Conservation (phyloP, 2,888 invertebrate species). For the Calliscelio sp. region DNA sequence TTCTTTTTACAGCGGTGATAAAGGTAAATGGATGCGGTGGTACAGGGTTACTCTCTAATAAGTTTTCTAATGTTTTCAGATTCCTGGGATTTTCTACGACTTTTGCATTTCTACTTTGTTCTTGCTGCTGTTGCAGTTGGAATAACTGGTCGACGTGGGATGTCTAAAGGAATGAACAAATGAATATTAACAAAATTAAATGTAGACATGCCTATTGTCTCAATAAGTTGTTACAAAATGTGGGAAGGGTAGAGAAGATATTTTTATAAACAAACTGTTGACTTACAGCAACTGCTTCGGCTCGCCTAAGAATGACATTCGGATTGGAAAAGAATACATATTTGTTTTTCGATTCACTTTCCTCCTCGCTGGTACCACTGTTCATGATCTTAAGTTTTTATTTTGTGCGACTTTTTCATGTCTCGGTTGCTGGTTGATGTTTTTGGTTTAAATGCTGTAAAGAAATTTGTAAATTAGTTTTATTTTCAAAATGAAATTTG, state of each 20-base stretch:
- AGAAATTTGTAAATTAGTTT: background rate
- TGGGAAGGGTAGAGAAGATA: background rate
- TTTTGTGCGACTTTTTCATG: conserved; percentile 54
- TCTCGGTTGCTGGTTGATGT: conserved; percentile 9
- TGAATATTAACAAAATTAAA: no score
- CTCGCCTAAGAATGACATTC: conserved; percentile 78
- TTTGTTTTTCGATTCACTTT: conserved; percentile 77
- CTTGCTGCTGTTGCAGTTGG: conserved; percentile 72
- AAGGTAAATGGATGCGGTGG: conserved; percentile 88
- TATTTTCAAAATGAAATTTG: no score
- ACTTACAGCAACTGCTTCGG: conserved; percentile 81
- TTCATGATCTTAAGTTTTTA: conserved; percentile 64
- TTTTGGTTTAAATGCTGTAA: conserved; percentile 2
- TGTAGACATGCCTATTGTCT: no score
- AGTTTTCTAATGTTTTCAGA: conserved; percentile 65
- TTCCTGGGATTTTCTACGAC: conserved; percentile 64
- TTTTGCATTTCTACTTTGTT: conserved; percentile 67
- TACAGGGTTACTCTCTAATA: conserved; percentile 80
- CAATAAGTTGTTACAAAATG: conserved; percentile 3
- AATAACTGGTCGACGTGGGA: conserved; percentile 74
- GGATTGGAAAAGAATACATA: conserved; percentile 82
- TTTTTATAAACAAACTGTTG: background rate
- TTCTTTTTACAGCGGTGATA: conserved; percentile 88
- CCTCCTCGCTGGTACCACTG: conserved; percentile 75
- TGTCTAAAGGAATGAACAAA: conserved; percentile 69